A percentile compares a stretch with the other conserved stretches of the same genome.
These are phyloP conservation scores for Petrocephalus zakoni DNA, from an alignment of 2,113 vertebrate genomes.

Conservation along the genomic window DNA sequence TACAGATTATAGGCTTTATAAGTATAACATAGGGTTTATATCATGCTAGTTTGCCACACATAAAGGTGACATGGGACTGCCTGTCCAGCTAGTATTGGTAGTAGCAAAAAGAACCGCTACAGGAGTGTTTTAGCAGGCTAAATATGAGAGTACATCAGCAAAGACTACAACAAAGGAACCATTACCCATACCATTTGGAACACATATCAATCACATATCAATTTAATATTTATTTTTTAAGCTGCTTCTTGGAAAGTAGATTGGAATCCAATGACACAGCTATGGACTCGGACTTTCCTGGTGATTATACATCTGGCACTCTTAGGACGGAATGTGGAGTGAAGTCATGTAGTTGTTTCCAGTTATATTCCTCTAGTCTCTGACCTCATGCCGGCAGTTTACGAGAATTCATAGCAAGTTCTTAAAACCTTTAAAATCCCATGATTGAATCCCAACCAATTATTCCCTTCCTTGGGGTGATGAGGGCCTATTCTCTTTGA, in stretches of 20 bases:
- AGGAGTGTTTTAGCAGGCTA: neutral
- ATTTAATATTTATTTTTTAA: no score
- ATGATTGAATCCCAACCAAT: neutral
- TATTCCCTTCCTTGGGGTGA: neutral
- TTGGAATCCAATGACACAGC: neutral
- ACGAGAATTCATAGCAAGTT: neutral
- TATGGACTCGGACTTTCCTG: neutral
- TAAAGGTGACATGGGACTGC: no score
- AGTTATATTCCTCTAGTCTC: neutral
- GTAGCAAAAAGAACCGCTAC: neutral
- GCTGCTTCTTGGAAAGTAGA: neutral
- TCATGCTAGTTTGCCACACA: no score
- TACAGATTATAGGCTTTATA: no score
- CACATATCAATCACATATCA: neutral
- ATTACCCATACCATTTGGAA: neutral
- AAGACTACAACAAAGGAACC: neutral
- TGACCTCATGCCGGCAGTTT: neutral
- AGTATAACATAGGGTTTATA: no score
- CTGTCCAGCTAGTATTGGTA: neutral
- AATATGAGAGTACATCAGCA: neutral
- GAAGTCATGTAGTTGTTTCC: neutral
- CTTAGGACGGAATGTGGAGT: neutral
- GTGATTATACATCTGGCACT: neutral
- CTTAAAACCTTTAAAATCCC: neutral
- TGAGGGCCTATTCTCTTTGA: neutral